These are phyloP conservation scores for Scleropages formosus DNA, from an alignment of 2,797 vertebrate species.

Conservation along the genomic window DNA sequence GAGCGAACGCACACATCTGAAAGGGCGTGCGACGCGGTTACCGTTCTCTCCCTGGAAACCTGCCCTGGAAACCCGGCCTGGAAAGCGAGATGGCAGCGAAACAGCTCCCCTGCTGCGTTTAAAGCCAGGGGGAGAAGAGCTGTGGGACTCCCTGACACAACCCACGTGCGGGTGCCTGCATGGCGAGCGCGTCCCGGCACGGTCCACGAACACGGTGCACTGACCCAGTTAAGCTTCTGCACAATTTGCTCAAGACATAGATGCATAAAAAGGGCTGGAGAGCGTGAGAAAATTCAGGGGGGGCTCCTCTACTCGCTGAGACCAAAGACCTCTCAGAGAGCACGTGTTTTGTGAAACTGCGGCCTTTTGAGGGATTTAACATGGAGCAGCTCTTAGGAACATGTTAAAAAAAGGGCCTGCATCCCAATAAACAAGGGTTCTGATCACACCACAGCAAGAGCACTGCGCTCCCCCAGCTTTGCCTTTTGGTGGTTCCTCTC, in stretches of 20 bases:
- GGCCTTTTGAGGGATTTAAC: too few relatives aligned
- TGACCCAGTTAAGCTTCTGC: background rate
- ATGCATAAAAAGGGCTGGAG: constrained; percentile 3
- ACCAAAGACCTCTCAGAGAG: background rate
- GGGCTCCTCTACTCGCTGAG: too few relatives aligned
- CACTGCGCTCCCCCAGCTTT: too few relatives aligned
- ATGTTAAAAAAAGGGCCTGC: background rate
- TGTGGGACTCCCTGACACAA: background rate
- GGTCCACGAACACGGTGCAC: background rate
- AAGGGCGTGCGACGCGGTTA: constrained; percentile 42
- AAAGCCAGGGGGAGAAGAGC: background rate
- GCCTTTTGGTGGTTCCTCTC: too few relatives aligned
- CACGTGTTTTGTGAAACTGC: too few relatives aligned
- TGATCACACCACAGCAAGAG: too few relatives aligned
- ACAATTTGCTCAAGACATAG: background rate
- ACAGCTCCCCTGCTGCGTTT: background rate
- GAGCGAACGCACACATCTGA: constrained; percentile 40
- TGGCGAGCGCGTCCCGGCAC: too few relatives aligned
- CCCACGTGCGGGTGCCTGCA: background rate
- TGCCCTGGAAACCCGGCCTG: too few relatives aligned
- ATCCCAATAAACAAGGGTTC: too few relatives aligned
- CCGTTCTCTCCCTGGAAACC: constrained; percentile 23
- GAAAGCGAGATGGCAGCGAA: background rate
- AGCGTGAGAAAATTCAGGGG: background rate
- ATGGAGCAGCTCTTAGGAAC: too few relatives aligned